Base-by-base conservation (phyloP, 2,797 vertebrate genomes). In the Bradypus variegatus region DNA sequence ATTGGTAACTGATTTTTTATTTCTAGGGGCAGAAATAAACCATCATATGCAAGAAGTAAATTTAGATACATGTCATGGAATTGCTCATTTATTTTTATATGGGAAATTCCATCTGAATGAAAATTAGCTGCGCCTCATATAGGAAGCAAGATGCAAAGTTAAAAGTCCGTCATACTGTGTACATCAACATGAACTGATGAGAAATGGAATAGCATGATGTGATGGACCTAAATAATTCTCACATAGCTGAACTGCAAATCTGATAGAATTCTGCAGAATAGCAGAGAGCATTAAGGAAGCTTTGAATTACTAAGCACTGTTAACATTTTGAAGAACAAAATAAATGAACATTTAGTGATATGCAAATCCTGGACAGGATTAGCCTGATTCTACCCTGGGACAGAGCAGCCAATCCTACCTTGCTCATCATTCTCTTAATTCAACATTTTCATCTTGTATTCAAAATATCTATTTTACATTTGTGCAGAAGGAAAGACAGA, bases 311-410 rank as follows among this genome's bases (percentile, higher is more conserved):
- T 80, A 58, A 90, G 72, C 19, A 86, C 55, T 75, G 50, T 15
- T 79, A 92, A 81, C n/a, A 89, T 72, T 93, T 70, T 79, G 27
- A 92, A 88, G 70, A 93, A 65, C 12, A 78, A 90, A 94, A 60
- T 85, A 77, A 88, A 65, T 79, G 45, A 93, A 31, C 7, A 38
- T 72, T 76, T 76, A 12, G 58, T 72, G 70, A n/a, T 33, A 77
- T 18, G 1, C n/a, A 60, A 12, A 36, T n/a, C 62, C 58, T 45
- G 41, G 41, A 45, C 41, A 85, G 45, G 25, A 83, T 82, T 41
- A 75, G 29, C 65, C 53, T 86, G 9, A 55, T 25, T 78, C 29
- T 88, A 16, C 38, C 6, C 41, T 12, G 50, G 7, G 4, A 48
- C 88, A 91, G 79, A 55, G 19, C 12, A 58, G 78, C 27, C 7